phyloP scores from a whole-genome alignment of 1,140 invertebrate genomes.

The Lordiphosa mommai region DNA sequence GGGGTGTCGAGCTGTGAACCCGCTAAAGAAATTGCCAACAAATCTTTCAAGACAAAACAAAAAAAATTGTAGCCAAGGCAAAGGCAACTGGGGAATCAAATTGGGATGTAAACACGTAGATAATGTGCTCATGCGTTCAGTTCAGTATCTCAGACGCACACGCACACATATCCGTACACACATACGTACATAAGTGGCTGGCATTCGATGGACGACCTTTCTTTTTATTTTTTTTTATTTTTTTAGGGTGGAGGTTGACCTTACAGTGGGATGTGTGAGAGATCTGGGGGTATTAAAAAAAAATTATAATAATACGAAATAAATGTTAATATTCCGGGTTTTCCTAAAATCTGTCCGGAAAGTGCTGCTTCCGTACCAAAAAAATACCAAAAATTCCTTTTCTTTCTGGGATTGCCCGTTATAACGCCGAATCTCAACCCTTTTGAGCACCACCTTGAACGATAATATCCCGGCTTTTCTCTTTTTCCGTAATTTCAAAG shows the following conservation, averaged over 20 bases:
- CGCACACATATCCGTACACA: background rate
- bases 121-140: constrained; percentile 70
- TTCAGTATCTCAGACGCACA: constrained; percentile 55
- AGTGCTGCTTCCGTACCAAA: too few relatives aligned
- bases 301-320: too few relatives aligned
- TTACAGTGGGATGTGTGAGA: too few relatives aligned
- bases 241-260: background rate
- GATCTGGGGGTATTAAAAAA: too few relatives aligned
- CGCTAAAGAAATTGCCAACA: constrained; percentile 53
- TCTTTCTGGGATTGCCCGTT: too few relatives aligned
- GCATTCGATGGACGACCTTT: constrained; percentile 22
- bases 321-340: too few relatives aligned
- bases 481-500: too few relatives aligned
- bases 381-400: too few relatives aligned
- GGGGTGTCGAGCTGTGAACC: constrained; percentile 33
- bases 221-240: constrained; percentile 20
- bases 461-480: too few relatives aligned
- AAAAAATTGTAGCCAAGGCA: constrained; percentile 9
- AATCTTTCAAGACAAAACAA: constrained; percentile 64
- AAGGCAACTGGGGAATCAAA: constrained; percentile 63
- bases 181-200: constrained; percentile 36
- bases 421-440: too few relatives aligned
- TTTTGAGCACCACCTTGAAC: too few relatives aligned
- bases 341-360: too few relatives aligned
- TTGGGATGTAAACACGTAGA: constrained; percentile 79